Conservation (phyloP, 2,888 invertebrate genomes). For the Deilephila porcellus region DNA sequence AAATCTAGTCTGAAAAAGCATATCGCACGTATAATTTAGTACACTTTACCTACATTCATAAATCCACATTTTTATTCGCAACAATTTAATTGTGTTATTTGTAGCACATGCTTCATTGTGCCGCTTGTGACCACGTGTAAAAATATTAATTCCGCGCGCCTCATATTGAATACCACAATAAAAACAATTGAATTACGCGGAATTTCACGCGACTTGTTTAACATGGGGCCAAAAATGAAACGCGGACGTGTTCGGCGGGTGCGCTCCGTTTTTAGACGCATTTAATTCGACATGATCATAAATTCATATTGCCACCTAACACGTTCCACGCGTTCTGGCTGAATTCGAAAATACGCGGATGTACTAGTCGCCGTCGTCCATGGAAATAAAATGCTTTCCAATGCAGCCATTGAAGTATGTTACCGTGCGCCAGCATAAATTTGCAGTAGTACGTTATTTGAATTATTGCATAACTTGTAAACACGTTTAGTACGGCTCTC, state of each 20-base stretch:
- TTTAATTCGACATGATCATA: constrained; percentile 77
- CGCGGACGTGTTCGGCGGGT: constrained; percentile 40
- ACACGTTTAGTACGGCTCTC: constrained; percentile 73
- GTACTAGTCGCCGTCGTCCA: constrained; percentile 64
- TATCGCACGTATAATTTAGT: neutral
- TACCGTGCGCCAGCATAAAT: constrained; percentile 80
- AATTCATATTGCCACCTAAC: constrained; percentile 77
- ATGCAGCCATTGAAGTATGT: constrained; percentile 81
- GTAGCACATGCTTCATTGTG: neutral
- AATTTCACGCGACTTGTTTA: constrained; percentile 22
- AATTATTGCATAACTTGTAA: constrained; percentile 83
- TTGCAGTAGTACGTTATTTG: constrained; percentile 78
- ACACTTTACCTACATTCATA: neutral
- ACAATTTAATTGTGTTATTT: neutral
- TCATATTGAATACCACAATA: constrained; percentile 8
- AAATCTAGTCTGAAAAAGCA: neutral
- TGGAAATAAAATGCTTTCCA: constrained; percentile 82
- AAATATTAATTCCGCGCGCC: neutral
- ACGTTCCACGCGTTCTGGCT: constrained; percentile 65
- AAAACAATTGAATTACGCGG: constrained; percentile 27
- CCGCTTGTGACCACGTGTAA: neutral
- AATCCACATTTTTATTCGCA: neutral
- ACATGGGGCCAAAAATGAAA: constrained; percentile 24
- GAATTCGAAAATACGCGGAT: constrained; percentile 72
- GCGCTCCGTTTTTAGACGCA: constrained; percentile 68